Evolutionary conservation across 2,113 vertebrate genomes (phyloP).

Genomic region (Todiramphus saurophagus): DNA sequence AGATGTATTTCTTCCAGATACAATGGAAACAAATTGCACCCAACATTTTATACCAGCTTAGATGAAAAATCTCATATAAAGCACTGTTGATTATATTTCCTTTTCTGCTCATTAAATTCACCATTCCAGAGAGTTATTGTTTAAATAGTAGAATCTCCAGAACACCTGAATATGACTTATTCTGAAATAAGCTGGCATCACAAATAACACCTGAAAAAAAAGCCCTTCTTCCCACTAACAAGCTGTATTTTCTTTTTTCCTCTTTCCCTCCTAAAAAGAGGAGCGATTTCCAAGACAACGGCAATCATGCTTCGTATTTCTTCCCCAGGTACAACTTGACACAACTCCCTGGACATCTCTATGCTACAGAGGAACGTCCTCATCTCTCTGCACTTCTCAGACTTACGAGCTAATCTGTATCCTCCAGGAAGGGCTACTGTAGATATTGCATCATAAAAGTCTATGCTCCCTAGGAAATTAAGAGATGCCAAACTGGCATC

Average conservation of each 20-base stretch:
- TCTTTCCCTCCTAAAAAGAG: not conserved
- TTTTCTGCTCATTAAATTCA: constrained; percentile 26
- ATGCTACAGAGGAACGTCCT: not conserved
- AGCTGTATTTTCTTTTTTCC: not conserved
- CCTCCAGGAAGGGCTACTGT: not conserved
- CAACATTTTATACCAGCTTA: constrained; percentile 30
- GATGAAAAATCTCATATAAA: constrained; percentile 6
- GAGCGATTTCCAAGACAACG: not conserved
- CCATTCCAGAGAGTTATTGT: not conserved
- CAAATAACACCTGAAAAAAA: not conserved
- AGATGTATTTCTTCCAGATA: constrained; percentile 35
- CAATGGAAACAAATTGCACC: constrained; percentile 29
- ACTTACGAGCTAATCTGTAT: not conserved
- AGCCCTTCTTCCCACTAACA: not conserved
- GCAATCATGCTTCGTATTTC: not conserved
- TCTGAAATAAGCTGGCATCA: not conserved
- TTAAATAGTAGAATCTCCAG: constrained; percentile 12
- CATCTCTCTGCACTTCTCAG: not conserved
- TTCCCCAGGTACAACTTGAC: not conserved
- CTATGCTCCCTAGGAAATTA: not conserved
- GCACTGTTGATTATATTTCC: constrained; percentile 16
- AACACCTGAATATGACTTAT: not conserved
- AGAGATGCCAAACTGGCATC: not conserved
- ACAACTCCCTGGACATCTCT: not conserved
- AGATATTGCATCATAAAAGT: not conserved